phyloP scores from a whole-genome alignment of 1,140 invertebrate genomes.

The Propsilocerus akamusi region DNA sequence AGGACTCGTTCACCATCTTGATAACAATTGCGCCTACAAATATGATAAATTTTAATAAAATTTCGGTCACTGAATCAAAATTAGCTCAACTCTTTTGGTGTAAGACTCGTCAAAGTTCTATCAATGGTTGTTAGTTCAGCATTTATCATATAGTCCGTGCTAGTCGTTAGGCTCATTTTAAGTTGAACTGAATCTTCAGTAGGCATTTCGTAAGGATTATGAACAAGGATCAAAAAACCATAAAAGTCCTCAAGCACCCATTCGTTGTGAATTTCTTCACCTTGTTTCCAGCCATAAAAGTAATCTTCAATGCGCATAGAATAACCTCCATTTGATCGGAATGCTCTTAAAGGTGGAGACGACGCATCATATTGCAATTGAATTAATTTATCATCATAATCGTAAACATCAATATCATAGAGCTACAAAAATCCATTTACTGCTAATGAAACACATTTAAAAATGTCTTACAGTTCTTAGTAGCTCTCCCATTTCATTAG shows the following conservation, averaged over 20 bases:
- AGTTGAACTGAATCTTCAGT: background rate
- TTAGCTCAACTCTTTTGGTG: background rate
- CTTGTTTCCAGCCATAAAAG: too few species aligned
- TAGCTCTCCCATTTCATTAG: too few species aligned
- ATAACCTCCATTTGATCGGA: background rate
- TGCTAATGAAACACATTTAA: too few species aligned
- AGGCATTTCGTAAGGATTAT: background rate
- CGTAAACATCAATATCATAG: too few species aligned
- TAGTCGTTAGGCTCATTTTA: background rate
- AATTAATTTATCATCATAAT: too few species aligned
- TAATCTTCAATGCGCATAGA: too few species aligned
- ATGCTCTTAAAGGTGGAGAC: background rate
- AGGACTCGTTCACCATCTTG: slow-evolving; percentile 38
- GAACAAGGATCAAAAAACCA: too few species aligned
- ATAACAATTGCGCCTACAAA: slow-evolving; percentile 32
- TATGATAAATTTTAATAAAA: too few species aligned
- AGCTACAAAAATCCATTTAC: background rate
- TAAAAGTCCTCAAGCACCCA: too few species aligned
- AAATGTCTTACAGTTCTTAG: too few species aligned
- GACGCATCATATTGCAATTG: background rate
- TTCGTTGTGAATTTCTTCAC: too few species aligned
- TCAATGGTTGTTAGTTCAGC: background rate
- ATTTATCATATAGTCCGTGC: background rate
- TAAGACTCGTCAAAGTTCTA: background rate
- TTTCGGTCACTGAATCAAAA: too few species aligned